phyloP scores from a whole-genome alignment of 2,113 vertebrate genomes.

The Pseudopipra pipra region DNA sequence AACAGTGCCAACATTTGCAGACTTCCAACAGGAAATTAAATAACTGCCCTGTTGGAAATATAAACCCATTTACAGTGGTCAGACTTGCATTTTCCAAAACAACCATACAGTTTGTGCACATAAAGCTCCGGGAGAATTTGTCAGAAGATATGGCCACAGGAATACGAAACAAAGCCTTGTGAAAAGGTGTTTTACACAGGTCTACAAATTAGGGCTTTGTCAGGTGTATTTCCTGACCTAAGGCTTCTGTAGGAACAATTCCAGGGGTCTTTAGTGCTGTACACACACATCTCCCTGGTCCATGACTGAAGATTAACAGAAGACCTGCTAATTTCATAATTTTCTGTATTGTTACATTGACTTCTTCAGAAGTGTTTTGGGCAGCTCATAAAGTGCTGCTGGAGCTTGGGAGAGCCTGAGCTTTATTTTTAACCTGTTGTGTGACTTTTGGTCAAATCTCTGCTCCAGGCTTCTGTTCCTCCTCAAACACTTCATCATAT shows the following conservation, averaged over 20 bases:
- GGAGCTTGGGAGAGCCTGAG: neutral
- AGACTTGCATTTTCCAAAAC: constrained; percentile 81
- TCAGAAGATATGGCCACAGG: constrained; percentile 21
- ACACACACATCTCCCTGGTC: neutral
- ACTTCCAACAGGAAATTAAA: constrained; percentile 90
- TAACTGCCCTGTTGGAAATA: constrained; percentile 87
- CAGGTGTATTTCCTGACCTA: constrained; percentile 45
- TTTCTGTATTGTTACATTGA: neutral
- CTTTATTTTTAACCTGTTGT: neutral
- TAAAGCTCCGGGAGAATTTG: constrained; percentile 6
- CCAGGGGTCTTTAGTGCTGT: neutral
- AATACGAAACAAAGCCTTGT: constrained; percentile 33
- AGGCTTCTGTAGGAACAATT: neutral
- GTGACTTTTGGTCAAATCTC: neutral
- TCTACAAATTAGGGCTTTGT: neutral
- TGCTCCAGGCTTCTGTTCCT: neutral
- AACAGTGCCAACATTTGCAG: constrained; percentile 83
- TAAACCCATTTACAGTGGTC: constrained; percentile 83
- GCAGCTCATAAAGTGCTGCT: neutral
- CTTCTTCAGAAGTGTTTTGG: neutral
- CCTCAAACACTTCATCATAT: neutral
- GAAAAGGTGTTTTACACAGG: neutral
- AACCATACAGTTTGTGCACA: constrained; percentile 60
- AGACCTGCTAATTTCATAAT: neutral
- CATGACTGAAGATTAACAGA: neutral